phyloP scores from a whole-genome alignment of 2,888 invertebrate species.

The Aleiodes leptofemur region DNA sequence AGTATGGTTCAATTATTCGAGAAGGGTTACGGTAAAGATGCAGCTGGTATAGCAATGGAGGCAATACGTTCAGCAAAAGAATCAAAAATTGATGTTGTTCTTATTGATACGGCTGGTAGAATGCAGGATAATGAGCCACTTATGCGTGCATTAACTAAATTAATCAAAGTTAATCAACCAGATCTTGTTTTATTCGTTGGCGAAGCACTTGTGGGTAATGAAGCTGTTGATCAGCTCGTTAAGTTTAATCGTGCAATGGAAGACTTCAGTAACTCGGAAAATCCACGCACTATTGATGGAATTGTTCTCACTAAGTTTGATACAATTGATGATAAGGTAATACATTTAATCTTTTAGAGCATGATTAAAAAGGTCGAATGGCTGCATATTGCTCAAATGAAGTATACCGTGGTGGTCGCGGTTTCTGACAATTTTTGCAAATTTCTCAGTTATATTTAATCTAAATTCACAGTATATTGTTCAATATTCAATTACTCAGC shows the following conservation, averaged over 20 bases:
- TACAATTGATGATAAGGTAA: conserved; percentile 98
- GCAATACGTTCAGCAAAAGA: conserved; percentile 94
- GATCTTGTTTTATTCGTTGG: conserved; percentile 99
- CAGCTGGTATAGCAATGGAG: conserved; percentile 98
- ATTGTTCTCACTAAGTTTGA: conserved; percentile 99
- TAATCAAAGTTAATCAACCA: conserved; percentile 98
- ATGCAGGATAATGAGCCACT: conserved; percentile 99
- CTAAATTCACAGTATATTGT: too few relatives aligned
- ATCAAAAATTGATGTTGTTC: conserved; percentile 89
- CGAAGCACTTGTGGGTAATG: conserved; percentile 99
- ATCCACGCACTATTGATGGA: conserved; percentile 97
- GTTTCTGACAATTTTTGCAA: too few relatives aligned
- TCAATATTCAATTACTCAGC: too few relatives aligned
- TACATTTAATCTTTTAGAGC: conserved; percentile 29
- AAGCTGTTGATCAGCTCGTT: conserved; percentile 98
- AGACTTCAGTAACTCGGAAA: conserved; percentile 85
- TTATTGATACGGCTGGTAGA: conserved; percentile 99
- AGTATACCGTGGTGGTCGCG: too few relatives aligned
- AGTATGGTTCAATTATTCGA: conserved; percentile 97
- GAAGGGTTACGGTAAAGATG: conserved; percentile 99
- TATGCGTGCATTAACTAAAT: conserved; percentile 97
- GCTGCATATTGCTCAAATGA: too few relatives aligned
- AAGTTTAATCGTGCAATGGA: conserved; percentile 99
- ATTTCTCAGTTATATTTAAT: too few relatives aligned
- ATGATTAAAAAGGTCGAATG: too few relatives aligned